Conservation (phyloP, 2,113 vertebrate genomes). For the Rhea americana region DNA sequence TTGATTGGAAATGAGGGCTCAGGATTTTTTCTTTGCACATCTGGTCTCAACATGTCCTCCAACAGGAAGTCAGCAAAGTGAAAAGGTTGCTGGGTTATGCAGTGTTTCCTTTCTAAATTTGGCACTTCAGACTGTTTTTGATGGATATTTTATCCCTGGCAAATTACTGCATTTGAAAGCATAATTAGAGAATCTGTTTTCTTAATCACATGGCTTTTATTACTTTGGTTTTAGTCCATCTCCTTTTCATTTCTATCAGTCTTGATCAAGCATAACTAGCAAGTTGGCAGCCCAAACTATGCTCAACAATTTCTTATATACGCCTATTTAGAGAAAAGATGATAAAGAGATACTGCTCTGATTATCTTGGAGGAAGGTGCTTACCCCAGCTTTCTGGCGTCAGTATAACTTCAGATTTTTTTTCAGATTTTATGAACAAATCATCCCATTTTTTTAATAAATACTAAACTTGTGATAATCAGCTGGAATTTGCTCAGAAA, state of each 20-base stretch:
- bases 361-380: constrained; percentile 40
- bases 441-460: constrained; percentile 51
- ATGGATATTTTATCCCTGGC: constrained; percentile 95
- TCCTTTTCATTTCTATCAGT: constrained; percentile 73
- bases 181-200: constrained; percentile 96
- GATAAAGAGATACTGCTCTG: constrained; percentile 60
- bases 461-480: constrained; percentile 30
- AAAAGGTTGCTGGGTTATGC: constrained; percentile 85
- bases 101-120: constrained; percentile 89
- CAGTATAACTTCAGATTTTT: constrained; percentile 51
- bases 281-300: constrained; percentile 65
- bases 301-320: constrained; percentile 68
- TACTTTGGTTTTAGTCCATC: constrained; percentile 78
- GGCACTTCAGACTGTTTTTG: constrained; percentile 87
- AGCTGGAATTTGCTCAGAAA: neutral
- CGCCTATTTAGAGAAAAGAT: constrained; percentile 71
- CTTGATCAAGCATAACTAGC: constrained; percentile 68
- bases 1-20: constrained; percentile 56
- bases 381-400: constrained; percentile 41
- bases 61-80: constrained; percentile 87
- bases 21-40: constrained; percentile 77
- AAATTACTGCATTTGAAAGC: constrained; percentile 93
- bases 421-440: constrained; percentile 39
- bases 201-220: constrained; percentile 89
- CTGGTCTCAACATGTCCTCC: constrained; percentile 94